Evolutionary conservation across 2,113 vertebrate genomes (phyloP), one percentile per base, ranked within the genome.

Genomic region (Pachypanchax playfairii): DNA sequence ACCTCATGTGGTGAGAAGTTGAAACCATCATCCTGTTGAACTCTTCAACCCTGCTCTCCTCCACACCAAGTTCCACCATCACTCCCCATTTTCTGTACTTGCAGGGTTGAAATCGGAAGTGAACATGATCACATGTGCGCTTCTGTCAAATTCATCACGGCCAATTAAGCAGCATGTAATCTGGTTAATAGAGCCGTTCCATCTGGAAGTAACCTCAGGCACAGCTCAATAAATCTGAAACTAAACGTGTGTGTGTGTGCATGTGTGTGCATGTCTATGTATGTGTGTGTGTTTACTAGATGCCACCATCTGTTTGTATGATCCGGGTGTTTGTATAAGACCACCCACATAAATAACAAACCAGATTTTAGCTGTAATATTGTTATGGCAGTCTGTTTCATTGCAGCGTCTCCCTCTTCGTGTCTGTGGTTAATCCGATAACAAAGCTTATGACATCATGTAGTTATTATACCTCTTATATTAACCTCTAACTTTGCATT

Each of bases 261-360:
- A 48, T 57, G 61, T 72, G 46, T 53, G 46, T 67, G 28, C 56
- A 64, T 79, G 49, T 55, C 26, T 43, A 54, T 42, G 24, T 29
- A 53, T 12, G 49, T 39, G 48, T 70, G 66, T 59, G 21, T 70
- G 59, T 49, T 64, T 59, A 64, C 63, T 42, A 79, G 83, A 87
- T 83, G 71, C 79, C 79, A 68, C 77, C 73, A 80, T 73, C 74
- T 81, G 80, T 84, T 81, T 85, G 66, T 78, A 56, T 60, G 51
- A 69, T 46, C 29, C 35, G 36, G 69, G 72, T 83, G 64, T 73
- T 79, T 79, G 75, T 81, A 77, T 64, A 29, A 36, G 74, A 57
- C 82, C 77, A 75, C 80, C 77, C 78, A 82, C 80, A 87, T 75
- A 82, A 83, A 85, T 72, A 56, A 87, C 77, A 88, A 88, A 88